A percentile compares a stretch with the other conserved stretches of the same genome.
phyloP scores from a whole-genome alignment of 2,113 vertebrate genomes.

The Ptilonorhynchus violaceus region DNA sequence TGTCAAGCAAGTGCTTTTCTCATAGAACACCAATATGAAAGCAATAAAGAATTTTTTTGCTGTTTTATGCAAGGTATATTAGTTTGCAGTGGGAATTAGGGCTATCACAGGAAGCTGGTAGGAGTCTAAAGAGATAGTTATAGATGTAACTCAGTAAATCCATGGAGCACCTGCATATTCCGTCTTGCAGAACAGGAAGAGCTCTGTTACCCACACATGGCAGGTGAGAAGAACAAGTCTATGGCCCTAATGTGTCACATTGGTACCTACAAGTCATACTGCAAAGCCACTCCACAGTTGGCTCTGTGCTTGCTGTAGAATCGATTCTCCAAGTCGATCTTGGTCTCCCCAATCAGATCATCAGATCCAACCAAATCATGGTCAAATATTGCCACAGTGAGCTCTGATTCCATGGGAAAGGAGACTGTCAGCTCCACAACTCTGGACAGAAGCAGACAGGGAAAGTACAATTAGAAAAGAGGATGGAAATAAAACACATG shows the following conservation, averaged over 20 bases:
- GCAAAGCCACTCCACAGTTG: conserved; percentile 82
- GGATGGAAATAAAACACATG: neutral
- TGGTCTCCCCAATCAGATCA: conserved; percentile 89
- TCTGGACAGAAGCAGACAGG: conserved; percentile 61
- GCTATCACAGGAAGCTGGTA: neutral
- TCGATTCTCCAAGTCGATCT: conserved; percentile 89
- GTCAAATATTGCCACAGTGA: conserved; percentile 83
- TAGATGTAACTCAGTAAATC: neutral
- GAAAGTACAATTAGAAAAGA: neutral
- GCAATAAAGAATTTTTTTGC: neutral
- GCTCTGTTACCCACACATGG: neutral
- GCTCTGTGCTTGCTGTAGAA: conserved; percentile 91
- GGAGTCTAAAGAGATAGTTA: neutral
- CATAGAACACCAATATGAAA: neutral
- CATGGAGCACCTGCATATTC: neutral
- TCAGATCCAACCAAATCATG: conserved; percentile 89
- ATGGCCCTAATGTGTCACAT: neutral
- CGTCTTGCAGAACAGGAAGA: neutral
- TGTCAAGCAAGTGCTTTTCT: neutral
- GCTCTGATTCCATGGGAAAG: conserved; percentile 87
- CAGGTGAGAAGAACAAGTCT: fast-evolving
- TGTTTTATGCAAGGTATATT: neutral
- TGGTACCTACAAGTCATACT: conserved; percentile 84
- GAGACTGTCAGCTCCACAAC: conserved; percentile 88
- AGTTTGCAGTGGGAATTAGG: neutral